Base-by-base conservation (phyloP, 2,113 vertebrate species). In the Oryzias curvinotus region DNA sequence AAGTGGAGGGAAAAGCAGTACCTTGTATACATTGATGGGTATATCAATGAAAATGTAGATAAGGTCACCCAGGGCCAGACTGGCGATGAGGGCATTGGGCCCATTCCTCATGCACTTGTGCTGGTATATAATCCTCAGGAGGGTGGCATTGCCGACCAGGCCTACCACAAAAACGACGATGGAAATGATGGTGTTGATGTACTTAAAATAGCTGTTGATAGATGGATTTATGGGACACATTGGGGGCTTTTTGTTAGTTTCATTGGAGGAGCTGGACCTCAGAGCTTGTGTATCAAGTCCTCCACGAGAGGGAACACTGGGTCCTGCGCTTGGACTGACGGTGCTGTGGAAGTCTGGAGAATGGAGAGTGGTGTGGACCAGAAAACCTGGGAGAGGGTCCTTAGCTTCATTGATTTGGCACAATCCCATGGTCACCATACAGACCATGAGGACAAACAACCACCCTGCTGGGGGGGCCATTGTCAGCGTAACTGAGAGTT, bases 31-130 rank as follows among this genome's bases (percentile, higher is more conserved):
- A 7, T 85, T 94, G 90, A 99, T 95, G 62, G 97, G 97, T 77
- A 98, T 95, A 43, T 91, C 95, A 62, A 96, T 95, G 83, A 93
- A 91, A 65, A 99, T 98, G 77, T 98, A 97, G 85, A 99, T 95
- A 30, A 99, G 95, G 91, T 99, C 97, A 55, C 97, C 97, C 7
- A 99, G 88, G 1, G 97, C 97, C 85, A 99, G 90, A 52, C 97
- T 99, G 83, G 96, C 96, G 65, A 99, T 99, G 80, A 99, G 93
- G 0, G 96, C 95, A 1, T 99, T 99, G 3, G 97, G 97, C 68
- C 97, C 97, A 4, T 99, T 99, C 90, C 97, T 93, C 97, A 99
- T 99, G 47, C 96, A 97, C 89, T 99, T 99, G 89, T 99, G 95
- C 88, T 98, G 92, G 88, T 98, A 98, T 87, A 99, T 99, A 91